These are phyloP conservation scores for Bombycilla garrulus DNA, from an alignment of 2,113 vertebrate genomes.

Conservation along the genomic window DNA sequence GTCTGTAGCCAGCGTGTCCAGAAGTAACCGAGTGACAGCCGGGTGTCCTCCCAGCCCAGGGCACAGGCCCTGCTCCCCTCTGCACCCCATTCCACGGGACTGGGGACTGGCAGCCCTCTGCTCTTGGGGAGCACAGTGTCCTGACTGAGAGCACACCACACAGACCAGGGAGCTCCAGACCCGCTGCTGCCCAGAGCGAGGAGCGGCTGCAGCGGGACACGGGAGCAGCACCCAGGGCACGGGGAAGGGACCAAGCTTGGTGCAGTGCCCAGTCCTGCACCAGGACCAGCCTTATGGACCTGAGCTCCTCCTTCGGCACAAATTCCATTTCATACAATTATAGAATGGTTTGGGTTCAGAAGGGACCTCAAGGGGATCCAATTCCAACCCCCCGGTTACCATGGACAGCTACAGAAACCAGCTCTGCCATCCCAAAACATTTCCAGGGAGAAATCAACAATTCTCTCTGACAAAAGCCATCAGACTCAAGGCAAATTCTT, in stretches of 20 bases:
- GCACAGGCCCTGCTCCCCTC: fast-evolving
- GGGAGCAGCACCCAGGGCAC: not conserved
- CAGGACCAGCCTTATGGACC: not conserved
- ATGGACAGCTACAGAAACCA: not conserved
- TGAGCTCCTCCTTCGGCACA: not conserved
- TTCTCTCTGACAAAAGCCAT: not conserved
- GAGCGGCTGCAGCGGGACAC: not conserved
- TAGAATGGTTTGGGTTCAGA: not conserved
- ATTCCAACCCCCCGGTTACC: not conserved
- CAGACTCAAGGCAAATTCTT: fast-evolving
- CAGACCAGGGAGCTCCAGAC: not conserved
- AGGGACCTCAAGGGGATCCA: not conserved
- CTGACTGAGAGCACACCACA: not conserved
- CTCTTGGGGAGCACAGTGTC: not conserved
- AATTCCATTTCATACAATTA: not conserved
- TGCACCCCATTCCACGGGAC: fast-evolving
- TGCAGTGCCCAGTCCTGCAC: not conserved
- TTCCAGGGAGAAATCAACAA: not conserved
- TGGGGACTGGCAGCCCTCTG: not conserved
- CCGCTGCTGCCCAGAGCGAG: fast-evolving
- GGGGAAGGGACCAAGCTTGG: not conserved
- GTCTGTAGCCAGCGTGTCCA: not conserved
- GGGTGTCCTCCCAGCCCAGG: not conserved
- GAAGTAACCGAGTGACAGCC: not conserved
- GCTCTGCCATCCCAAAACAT: fast-evolving